Evolutionary conservation across 2,797 vertebrate species (phyloP).

Genomic region (Cossypha polioptera): DNA sequence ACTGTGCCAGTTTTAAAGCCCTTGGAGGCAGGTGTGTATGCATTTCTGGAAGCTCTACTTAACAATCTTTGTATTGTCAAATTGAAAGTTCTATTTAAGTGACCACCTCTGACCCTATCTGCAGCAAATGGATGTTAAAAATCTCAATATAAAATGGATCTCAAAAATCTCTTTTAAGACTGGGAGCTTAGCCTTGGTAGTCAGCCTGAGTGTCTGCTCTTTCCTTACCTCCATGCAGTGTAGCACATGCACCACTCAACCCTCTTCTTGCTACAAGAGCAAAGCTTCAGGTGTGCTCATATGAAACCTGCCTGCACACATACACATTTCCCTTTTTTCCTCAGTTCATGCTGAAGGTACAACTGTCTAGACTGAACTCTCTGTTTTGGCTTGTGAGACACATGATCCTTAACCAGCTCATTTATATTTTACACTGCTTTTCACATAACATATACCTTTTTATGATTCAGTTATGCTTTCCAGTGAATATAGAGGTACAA

Average conservation of each 20-base stretch:
- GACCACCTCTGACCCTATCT: not conserved
- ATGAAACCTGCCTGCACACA: not conserved
- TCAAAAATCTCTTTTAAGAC: not conserved
- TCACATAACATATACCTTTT: not conserved
- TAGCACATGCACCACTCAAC: fast-evolving
- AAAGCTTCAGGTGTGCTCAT: not conserved
- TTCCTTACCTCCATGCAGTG: not conserved
- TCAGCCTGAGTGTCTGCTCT: not conserved
- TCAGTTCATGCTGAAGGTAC: not conserved
- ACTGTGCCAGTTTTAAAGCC: not conserved
- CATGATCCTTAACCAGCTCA: not conserved
- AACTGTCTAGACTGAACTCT: not conserved
- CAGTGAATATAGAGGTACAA: not conserved
- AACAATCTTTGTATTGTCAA: not conserved
- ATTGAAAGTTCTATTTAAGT: not conserved
- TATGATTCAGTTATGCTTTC: not conserved
- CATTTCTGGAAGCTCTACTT: not conserved
- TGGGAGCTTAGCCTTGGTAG: not conserved
- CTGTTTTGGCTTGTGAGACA: not conserved
- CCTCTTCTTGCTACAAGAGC: not conserved
- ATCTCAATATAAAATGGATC: not conserved
- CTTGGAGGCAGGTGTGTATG: fast-evolving
- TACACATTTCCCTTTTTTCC: not conserved
- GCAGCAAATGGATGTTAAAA: not conserved
- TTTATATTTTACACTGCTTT: not conserved